phyloP scores from a whole-genome alignment of 2,113 vertebrate species.

The Cyanoderma ruficeps region DNA sequence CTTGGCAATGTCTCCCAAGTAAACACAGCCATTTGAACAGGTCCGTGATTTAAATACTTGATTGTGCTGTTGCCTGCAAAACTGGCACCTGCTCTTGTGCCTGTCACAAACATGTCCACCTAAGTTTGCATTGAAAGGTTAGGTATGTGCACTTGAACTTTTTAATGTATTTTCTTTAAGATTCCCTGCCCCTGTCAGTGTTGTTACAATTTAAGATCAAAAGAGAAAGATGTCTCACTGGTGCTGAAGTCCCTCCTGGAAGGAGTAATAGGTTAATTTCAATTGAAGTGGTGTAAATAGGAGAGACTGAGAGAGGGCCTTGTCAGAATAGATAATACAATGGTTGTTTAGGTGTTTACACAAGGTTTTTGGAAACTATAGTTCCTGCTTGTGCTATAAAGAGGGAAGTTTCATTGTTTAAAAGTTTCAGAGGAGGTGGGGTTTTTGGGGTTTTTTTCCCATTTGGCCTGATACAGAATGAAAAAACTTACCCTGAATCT shows the following conservation, averaged over 20 bases:
- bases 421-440: background rate
- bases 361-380: background rate
- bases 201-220: background rate
- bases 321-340: background rate
- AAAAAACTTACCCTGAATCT: background rate
- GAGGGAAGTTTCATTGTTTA: background rate
- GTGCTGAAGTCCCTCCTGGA: background rate
- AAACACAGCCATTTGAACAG: background rate
- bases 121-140: background rate
- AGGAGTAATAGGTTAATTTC: background rate
- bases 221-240: background rate
- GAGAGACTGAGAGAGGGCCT: rapidly evolving
- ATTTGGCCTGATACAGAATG: background rate
- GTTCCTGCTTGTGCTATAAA: background rate
- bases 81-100: background rate
- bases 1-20: background rate
- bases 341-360: background rate
- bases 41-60: background rate
- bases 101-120: background rate
- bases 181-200: background rate
- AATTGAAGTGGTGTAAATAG: background rate
- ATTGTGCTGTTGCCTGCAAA: background rate
- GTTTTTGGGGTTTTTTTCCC: background rate
- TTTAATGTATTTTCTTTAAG: background rate
- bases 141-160: background rate